Evolutionary conservation across 2,888 invertebrate species (phyloP).

Genomic region (Meloe dianella): DNA sequence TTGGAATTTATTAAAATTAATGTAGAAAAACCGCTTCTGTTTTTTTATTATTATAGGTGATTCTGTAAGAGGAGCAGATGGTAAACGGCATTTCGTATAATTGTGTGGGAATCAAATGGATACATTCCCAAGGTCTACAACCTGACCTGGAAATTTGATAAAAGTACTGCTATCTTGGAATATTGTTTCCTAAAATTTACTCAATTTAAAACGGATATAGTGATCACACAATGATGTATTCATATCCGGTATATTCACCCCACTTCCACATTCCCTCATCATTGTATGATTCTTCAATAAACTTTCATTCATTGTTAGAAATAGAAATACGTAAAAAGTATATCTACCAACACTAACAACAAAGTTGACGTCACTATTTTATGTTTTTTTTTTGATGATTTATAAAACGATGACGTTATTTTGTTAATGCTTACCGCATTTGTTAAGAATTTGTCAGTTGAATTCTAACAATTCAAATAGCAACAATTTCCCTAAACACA

Average conservation of each 20-base stretch:
- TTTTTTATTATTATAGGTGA: background rate
- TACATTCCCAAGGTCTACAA: background rate
- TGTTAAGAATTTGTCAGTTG: slow-evolving; percentile 31
- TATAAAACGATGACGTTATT: slow-evolving; percentile 13
- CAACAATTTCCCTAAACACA: background rate
- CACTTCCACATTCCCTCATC: background rate
- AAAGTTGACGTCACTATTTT: slow-evolving; percentile 4
- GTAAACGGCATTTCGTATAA: background rate
- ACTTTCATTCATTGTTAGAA: background rate
- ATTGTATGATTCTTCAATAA: background rate
- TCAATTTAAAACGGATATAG: background rate
- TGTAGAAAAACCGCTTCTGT: too few species aligned
- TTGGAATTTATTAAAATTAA: too few species aligned
- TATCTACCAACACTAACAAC: too few species aligned
- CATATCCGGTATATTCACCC: background rate
- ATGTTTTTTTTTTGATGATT: slow-evolving; percentile 4
- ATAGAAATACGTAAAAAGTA: too few species aligned
- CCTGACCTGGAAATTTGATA: background rate
- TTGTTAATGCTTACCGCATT: slow-evolving; percentile 24
- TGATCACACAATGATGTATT: background rate
- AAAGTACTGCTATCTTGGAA: background rate
- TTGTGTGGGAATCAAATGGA: slow-evolving; percentile 8
- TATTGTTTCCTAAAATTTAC: background rate
- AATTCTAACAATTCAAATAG: slow-evolving; percentile 10
- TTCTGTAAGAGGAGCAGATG: background rate